Evolutionary conservation across 2,888 invertebrate species (phyloP), one percentile per base, ranked within the genome.

Genomic region (Andrena minutula): DNA sequence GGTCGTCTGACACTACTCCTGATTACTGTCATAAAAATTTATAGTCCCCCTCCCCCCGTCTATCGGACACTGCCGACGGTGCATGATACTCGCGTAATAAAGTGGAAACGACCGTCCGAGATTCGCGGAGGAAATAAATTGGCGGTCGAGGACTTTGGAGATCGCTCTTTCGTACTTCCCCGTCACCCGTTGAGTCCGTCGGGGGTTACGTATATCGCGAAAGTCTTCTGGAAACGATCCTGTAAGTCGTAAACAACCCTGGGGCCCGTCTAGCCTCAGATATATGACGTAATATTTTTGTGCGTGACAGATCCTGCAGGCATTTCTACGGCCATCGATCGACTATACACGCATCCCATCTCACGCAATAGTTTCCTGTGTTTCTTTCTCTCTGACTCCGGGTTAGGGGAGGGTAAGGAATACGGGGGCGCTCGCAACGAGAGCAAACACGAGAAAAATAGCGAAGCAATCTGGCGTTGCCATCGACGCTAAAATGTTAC

Each of bases 281-380:
- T 92, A 92, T 92, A 92, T 91, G 91, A 92, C 88, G 91, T 90
- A 89, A 90, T 92, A 92, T 92, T 91, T 92, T 92, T 90, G 91
- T 91, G 91, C 91, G 89, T 92, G 92, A 91, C 92, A 91, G 92
- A 90, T 90, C 90, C 90, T 85, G 83, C 86, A 86, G 90, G 85
- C 89, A 85, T 89, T 90, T 90, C 90, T 82, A 85, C 84, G 88
- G 82, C 79, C 86, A 91, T 92, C 91, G 91, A 92, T 91, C 90
- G 90, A 75, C 75, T 51, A 41, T 84, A 79, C 51, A 90, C 90
- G 91, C 91, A 89, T 87, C 87, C 86, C 78, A 68, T 85, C 83
- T 47, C 82, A 85, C 85, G 86, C 84, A 73, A 85, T 83, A 75
- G 71, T 78, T 73, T 58, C 76, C 72, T 60, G n/a, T 41, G 64